Conservation (phyloP, 2,888 invertebrate species). For the Drosophila putrida region DNA sequence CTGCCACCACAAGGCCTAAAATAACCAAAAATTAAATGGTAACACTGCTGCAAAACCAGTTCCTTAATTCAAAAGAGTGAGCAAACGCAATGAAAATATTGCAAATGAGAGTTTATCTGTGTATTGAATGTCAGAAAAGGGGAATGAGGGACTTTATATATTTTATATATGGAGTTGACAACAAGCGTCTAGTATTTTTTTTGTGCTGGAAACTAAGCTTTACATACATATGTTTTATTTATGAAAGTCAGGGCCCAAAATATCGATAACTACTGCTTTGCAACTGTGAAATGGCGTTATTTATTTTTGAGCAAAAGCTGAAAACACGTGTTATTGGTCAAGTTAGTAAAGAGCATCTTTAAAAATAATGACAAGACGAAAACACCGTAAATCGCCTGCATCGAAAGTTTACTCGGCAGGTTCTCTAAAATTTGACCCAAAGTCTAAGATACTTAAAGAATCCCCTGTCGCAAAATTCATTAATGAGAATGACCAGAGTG, state of each 20-base stretch:
- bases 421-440: background rate
- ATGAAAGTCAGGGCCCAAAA: background rate
- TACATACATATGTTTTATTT: too few relatives aligned
- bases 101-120: too few relatives aligned
- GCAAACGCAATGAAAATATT: too few relatives aligned
- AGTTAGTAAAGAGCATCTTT: background rate
- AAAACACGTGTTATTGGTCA: background rate
- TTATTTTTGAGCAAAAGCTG: background rate
- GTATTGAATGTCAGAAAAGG: too few relatives aligned
- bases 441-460: background rate
- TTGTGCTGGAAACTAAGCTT: too few relatives aligned
- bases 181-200: too few relatives aligned
- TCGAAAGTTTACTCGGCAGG: background rate
- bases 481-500: slow-evolving; percentile 6
- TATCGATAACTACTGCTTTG: background rate
- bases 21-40: too few relatives aligned
- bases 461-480: slow-evolving; percentile 3
- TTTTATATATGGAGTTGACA: too few relatives aligned
- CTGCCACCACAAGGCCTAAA: too few relatives aligned
- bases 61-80: too few relatives aligned
- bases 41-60: too few relatives aligned
- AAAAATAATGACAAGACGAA: slow-evolving; percentile 6
- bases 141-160: too few relatives aligned
- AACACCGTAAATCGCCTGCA: background rate
- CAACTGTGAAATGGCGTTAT: background rate